Evolutionary conservation across 2,888 invertebrate species (phyloP).

Genomic region (Stomorhina lunata): DNA sequence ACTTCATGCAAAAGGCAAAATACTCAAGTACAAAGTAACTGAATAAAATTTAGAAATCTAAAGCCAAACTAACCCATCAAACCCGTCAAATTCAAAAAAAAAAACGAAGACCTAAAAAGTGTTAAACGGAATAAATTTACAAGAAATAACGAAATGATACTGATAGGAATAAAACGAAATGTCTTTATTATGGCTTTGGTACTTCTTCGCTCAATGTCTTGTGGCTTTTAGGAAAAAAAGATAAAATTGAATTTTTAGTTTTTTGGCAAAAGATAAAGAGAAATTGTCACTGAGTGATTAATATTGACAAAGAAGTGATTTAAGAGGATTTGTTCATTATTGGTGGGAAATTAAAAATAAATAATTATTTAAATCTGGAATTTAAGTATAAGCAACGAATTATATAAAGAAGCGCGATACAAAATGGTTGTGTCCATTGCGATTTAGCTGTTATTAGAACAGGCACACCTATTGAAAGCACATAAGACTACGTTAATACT

Average conservation of each 20-base stretch:
- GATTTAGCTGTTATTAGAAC: no score
- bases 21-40: neutral
- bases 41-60: neutral
- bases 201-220: neutral
- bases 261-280: neutral
- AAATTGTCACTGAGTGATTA: constrained; percentile 20
- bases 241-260: constrained; percentile 2
- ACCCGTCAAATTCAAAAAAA: constrained; percentile 42
- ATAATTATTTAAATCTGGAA: neutral
- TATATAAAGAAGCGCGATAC: no score
- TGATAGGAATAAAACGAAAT: neutral
- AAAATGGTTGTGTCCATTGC: no score
- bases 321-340: constrained; percentile 15
- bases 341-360: constrained; percentile 1
- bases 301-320: constrained; percentile 21
- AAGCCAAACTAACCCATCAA: constrained; percentile 32
- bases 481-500: no score
- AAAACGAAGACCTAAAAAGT: constrained; percentile 48
- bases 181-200: constrained; percentile 4
- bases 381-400: no score
- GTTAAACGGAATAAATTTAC: constrained; percentile 50
- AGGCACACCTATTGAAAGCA: no score
- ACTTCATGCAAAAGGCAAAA: neutral
- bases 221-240: neutral
- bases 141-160: constrained; percentile 21